Conservation (phyloP, 2,113 vertebrate species). For the Leucosticte australis region DNA sequence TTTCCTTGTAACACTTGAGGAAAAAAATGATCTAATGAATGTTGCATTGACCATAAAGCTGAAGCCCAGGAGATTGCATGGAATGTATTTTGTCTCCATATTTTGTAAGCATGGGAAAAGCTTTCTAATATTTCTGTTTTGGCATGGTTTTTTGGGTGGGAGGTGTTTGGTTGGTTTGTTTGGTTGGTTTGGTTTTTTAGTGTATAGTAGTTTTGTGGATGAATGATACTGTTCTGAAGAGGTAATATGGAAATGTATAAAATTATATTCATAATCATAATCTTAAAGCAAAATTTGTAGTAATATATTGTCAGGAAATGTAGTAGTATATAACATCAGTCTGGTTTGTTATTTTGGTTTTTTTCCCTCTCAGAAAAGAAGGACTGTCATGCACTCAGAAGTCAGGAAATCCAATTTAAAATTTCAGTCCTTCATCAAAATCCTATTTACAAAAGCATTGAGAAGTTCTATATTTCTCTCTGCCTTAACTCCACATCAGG, state of each 20-base stretch:
- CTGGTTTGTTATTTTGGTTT: background rate
- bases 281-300: background rate
- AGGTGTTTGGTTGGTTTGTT: background rate
- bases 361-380: background rate
- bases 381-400: background rate
- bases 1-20: slow-evolving; percentile 4
- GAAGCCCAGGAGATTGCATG: background rate
- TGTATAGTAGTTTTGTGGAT: background rate
- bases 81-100: background rate
- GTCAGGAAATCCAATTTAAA: background rate
- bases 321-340: background rate
- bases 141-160: accelerated
- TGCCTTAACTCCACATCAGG: background rate
- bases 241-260: background rate
- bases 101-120: background rate
- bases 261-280: background rate
- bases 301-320: background rate
- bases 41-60: background rate
- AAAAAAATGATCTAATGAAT: background rate
- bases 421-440: background rate
- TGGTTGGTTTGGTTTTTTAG: background rate
- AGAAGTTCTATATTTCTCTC: background rate
- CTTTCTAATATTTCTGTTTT: background rate
- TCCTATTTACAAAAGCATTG: background rate
- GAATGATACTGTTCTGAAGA: background rate